Evolutionary conservation across 2,888 invertebrate genomes (phyloP).

Genomic region (Aphrophora alni): DNA sequence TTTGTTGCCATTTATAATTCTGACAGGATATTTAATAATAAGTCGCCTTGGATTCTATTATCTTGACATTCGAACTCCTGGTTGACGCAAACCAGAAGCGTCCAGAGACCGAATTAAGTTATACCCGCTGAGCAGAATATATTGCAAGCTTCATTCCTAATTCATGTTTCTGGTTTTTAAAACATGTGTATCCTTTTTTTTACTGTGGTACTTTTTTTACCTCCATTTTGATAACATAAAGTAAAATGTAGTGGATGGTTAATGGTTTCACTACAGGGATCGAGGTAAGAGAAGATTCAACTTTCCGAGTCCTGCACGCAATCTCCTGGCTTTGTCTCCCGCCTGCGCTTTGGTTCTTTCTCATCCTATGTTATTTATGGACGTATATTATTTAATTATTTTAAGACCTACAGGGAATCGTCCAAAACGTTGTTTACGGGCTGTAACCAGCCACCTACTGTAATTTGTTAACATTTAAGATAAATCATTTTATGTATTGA

Average conservation of each 20-base stretch:
- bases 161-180: not conserved
- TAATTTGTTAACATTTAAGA: not conserved
- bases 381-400: not conserved
- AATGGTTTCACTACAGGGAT: not conserved
- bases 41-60: not conserved
- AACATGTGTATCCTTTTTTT: not conserved
- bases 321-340: not conserved
- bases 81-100: not conserved
- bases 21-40: not conserved
- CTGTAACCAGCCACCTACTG: not conserved
- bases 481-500: not conserved
- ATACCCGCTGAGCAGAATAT: not conserved
- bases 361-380: not conserved
- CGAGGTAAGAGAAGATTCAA: not conserved
- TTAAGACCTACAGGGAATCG: not conserved
- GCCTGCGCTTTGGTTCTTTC: not conserved
- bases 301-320: not conserved
- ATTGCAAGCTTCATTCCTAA: constrained; percentile 3
- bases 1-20: not conserved
- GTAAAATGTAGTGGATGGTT: not conserved
- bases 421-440: not conserved
- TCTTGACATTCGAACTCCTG: not conserved
- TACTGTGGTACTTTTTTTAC: not conserved
- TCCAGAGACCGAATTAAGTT: not conserved
- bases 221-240: not conserved